Evolutionary conservation across 2,113 vertebrate species (phyloP), one percentile per base, ranked within the genome.

Genomic region (Carassius gibelio): DNA sequence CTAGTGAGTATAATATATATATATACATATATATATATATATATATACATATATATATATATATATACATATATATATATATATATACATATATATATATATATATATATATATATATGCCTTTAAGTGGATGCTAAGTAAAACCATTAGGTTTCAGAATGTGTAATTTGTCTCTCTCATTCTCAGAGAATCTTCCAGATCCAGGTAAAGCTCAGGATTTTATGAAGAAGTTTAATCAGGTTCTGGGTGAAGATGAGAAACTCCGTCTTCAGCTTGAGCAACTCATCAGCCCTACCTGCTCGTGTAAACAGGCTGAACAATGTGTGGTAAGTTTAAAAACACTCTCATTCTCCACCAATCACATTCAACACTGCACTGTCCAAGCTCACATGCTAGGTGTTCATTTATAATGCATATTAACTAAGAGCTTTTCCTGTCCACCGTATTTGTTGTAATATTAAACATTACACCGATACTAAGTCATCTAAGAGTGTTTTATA

Each of bases 131-230:
- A 48, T 8, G 48, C 5, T 57, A 59, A 38, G 50, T 14, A 10
- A 55, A 84, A 5, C 9, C 6, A 52, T n/a, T 10, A n/a, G 11
- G 21, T 59, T 78, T 85, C 3, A 80, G 14, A 80, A 21, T 15
- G 2, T n/a, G 42, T 15, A 21, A 15, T 62, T 17, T 45, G 6
- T 66, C 30, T n/a, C 34, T 71, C 26, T 52, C 19, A 30, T 61
- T 77, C 21, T 23, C 91, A 99, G 98, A 99, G 93, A 98, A 99
- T 90, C 95, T 99, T 68, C 98, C 97, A 81, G 98, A 99, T 84
- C 97, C 97, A 86, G 98, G 98, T 71, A 99, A 99, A 93, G 98
- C 98, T 87, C 98, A 99, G 93, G 97, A 99, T 94, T 99, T 99
- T 94, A 97, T 99, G 95, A 99, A 99, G 93, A 99, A 96, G 90